phyloP scores from a whole-genome alignment of 1,140 invertebrate genomes.

The Bombus fervidus region DNA sequence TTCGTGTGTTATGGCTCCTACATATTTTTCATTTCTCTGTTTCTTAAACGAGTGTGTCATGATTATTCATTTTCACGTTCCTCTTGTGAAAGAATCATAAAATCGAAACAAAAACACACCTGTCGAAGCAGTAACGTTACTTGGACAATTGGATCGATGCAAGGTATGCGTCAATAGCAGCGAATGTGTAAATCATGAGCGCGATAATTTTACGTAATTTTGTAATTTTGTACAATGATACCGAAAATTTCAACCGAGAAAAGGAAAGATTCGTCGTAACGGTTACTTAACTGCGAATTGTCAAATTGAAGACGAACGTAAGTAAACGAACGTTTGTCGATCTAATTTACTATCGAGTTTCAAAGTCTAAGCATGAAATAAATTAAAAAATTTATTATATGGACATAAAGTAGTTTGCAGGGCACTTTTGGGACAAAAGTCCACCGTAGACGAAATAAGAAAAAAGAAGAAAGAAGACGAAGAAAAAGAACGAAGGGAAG shows the following conservation, averaged over 20 bases:
- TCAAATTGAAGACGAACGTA: neutral
- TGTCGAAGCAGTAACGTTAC: too few relatives aligned
- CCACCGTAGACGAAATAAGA: neutral
- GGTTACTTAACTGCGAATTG: too few relatives aligned
- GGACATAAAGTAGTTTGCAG: slow-evolving; percentile 9
- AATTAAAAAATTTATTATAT: neutral
- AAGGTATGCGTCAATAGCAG: too few relatives aligned
- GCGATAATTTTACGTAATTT: too few relatives aligned
- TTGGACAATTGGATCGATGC: too few relatives aligned
- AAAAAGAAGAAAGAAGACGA: too few relatives aligned
- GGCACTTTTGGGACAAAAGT: slow-evolving; percentile 14
- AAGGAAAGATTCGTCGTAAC: too few relatives aligned
- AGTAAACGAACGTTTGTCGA: neutral
- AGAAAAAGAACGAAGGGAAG: neutral
- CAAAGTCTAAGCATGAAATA: neutral
- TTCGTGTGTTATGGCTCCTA: neutral
- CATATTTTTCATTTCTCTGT: neutral
- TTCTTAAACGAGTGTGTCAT: neutral
- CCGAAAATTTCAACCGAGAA: too few relatives aligned
- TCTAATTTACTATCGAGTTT: neutral
- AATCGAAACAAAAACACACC: too few relatives aligned
- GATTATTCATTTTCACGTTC: neutral
- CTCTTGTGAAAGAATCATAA: neutral
- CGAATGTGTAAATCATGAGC: too few relatives aligned
- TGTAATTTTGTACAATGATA: too few relatives aligned